Percentiles rank a stretch among this genome's conserved stretches.
Evolutionary conservation across 2,113 vertebrate genomes (phyloP).

Genomic region (Zootoca vivipara): DNA sequence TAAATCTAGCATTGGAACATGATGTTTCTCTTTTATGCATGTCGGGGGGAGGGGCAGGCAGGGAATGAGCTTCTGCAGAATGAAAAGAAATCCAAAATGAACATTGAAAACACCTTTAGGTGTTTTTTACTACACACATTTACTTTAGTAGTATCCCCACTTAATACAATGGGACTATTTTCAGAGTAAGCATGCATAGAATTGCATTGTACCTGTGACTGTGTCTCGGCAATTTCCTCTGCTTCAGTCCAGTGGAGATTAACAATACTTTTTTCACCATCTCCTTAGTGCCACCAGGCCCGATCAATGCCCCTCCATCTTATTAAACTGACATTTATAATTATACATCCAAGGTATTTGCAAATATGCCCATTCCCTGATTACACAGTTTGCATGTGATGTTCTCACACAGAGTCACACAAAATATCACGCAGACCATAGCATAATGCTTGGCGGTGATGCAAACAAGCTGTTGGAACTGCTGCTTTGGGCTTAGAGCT

Average conservation of each 20-base stretch:
- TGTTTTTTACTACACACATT: neutral
- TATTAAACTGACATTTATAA: neutral
- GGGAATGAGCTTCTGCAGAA: neutral
- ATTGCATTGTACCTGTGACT: neutral
- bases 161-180: too few relatives aligned
- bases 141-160: neutral
- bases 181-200: neutral
- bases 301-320: neutral
- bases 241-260: neutral
- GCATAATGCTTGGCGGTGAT: neutral
- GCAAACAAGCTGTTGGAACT: constrained; percentile 23
- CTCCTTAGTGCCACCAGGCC: neutral
- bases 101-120: neutral
- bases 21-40: too few relatives aligned
- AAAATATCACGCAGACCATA: neutral
- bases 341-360: neutral
- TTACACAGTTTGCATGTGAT: neutral
- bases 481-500: constrained; percentile 12
- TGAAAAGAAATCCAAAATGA: neutral
- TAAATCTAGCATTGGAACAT: too few relatives aligned
- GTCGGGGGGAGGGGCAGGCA: neutral
- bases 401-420: constrained; percentile 2
- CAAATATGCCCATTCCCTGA: neutral
- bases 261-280: neutral
- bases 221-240: neutral